Conservation (phyloP, 1,140 invertebrate species). For the Calephelis nemesis region DNA sequence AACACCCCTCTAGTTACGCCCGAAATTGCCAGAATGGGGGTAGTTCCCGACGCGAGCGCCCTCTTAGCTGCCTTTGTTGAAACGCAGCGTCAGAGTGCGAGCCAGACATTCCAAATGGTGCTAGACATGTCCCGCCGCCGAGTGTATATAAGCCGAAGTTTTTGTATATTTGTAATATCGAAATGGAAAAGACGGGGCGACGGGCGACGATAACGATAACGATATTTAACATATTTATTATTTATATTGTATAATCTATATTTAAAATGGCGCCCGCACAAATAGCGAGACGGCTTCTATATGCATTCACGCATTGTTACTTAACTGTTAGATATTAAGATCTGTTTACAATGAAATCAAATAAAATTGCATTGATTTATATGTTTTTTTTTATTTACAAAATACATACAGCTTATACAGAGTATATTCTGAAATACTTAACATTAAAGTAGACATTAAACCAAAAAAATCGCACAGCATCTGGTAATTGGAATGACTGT, state of each 20-base stretch:
- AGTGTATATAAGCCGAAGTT: conserved; percentile 52
- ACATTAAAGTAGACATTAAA: no score
- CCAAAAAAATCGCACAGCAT: no score
- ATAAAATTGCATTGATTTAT: conserved; percentile 72
- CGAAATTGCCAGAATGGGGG: conserved; percentile 24
- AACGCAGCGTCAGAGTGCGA: conserved; percentile 21
- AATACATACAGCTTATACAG: neutral
- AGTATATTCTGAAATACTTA: no score
- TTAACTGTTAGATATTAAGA: conserved; percentile 70
- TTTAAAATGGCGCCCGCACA: conserved; percentile 58
- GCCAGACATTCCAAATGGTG: conserved; percentile 42
- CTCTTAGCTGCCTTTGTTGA: conserved; percentile 17
- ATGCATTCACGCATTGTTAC: conserved; percentile 70
- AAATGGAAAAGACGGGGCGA: conserved; percentile 25
- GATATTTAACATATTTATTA: conserved; percentile 48
- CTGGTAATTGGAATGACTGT: no score
- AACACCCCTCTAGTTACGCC: neutral
- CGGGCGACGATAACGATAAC: conserved; percentile 33
- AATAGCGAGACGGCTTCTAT: conserved; percentile 55
- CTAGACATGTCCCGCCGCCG: conserved; percentile 30
- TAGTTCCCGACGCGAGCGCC: conserved; percentile 21
- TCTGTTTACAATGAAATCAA: conserved; percentile 65
- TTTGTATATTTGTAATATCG: conserved; percentile 71
- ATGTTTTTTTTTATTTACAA: conserved; percentile 50
- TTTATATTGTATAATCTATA: conserved; percentile 48